Conservation (phyloP, 2,888 invertebrate genomes). For the Cheiracanthium punctorium region DNA sequence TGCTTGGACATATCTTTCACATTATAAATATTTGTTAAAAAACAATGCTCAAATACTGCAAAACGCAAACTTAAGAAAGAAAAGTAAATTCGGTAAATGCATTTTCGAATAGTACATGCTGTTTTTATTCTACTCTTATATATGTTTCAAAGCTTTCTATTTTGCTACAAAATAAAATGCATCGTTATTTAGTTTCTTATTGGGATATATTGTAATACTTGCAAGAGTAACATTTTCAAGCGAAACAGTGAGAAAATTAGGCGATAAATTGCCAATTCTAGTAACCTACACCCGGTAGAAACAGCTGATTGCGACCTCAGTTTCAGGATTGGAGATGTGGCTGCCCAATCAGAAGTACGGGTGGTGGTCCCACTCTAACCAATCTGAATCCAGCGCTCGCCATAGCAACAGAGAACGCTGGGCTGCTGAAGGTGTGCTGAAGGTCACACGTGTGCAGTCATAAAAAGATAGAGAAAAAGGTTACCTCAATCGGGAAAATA, state of each 20-base stretch:
- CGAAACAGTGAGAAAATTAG: neutral
- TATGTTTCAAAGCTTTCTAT: no score
- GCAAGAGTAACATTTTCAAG: no score
- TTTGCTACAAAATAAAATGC: no score
- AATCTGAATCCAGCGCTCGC: slow-evolving; percentile 40
- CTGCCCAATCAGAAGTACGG: slow-evolving; percentile 60
- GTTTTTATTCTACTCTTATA: no score
- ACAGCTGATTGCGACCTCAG: slow-evolving; percentile 64
- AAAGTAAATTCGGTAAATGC: no score
- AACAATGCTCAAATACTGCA: no score
- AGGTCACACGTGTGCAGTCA: slow-evolving; percentile 63
- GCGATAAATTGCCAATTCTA: slow-evolving; percentile 28
- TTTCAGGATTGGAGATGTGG: slow-evolving; percentile 55
- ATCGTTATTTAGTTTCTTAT: no score
- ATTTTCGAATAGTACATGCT: no score
- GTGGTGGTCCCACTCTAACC: slow-evolving; percentile 50
- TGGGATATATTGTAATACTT: no score
- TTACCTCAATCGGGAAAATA: neutral
- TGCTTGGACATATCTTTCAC: no score
- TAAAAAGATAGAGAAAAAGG: neutral
- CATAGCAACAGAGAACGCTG: slow-evolving; percentile 69
- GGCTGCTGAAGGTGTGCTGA: slow-evolving; percentile 57
- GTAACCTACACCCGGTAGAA: slow-evolving; percentile 37
- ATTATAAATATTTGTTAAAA: no score
- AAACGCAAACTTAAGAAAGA: no score